phyloP scores from a whole-genome alignment of 1,140 invertebrate genomes.

The Drosophila micromelanica region DNA sequence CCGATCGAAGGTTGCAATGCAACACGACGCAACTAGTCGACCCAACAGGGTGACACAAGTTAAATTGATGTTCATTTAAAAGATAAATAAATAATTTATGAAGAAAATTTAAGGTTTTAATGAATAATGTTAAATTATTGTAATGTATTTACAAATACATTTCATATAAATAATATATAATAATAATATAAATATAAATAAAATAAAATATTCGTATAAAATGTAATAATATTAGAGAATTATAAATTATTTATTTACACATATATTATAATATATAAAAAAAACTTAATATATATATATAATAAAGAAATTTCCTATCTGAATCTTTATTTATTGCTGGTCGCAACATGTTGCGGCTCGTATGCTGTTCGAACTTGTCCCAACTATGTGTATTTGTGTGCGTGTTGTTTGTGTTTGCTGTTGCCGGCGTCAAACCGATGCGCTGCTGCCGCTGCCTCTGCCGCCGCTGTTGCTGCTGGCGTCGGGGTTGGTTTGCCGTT shows the following conservation, averaged over 20 bases:
- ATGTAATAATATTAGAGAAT: no score
- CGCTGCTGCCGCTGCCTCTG: constrained; percentile 25
- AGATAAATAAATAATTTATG: no score
- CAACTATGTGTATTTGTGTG: background rate
- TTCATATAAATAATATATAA: no score
- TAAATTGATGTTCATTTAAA: background rate
- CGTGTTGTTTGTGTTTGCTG: constrained; percentile 17
- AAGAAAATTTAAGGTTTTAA: no score
- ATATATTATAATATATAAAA: no score
- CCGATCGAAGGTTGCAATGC: constrained; percentile 48
- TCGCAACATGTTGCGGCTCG: constrained; percentile 20
- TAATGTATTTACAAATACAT: no score
- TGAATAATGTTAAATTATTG: no score
- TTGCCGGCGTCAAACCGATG: constrained; percentile 28
- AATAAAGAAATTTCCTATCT: background rate
- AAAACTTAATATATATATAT: no score
- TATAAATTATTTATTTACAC: no score
- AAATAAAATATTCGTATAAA: no score
- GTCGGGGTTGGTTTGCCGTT: constrained; percentile 67
- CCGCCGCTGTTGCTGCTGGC: constrained; percentile 28
- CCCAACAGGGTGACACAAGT: constrained; percentile 30
- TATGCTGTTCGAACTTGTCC: background rate
- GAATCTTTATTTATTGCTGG: background rate
- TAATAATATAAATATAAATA: no score
- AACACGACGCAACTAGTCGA: constrained; percentile 19